Conservation (phyloP, 2,888 invertebrate genomes). For the Agonopterix alstromeriana region DNA sequence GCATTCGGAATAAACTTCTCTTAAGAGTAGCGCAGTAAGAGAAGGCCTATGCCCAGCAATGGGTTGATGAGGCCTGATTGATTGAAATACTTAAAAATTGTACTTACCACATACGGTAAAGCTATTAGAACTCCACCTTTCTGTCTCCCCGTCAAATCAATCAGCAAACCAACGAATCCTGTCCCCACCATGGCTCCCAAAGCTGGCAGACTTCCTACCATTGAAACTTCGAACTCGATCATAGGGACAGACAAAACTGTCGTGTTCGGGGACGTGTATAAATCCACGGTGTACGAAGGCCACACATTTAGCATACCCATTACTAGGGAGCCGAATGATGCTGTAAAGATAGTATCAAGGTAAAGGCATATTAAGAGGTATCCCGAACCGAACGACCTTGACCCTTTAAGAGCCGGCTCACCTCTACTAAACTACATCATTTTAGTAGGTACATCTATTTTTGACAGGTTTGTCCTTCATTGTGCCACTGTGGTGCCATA, state of each 20-base stretch:
- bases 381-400: no score
- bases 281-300: conserved; percentile 74
- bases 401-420: no score
- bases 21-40: no score
- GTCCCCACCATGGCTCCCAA: conserved; percentile 71
- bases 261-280: conserved; percentile 48
- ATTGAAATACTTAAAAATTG: not conserved
- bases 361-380: no score
- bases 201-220: conserved; percentile 74
- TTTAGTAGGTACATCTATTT: no score
- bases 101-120: conserved; percentile 65
- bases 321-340: conserved; percentile 35
- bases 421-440: no score
- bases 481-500: no score
- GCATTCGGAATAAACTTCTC: no score
- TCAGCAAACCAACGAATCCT: conserved; percentile 54
- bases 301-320: conserved; percentile 68
- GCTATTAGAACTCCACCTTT: conserved; percentile 66
- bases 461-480: no score
- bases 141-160: conserved; percentile 73
- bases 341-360: conserved; percentile 23
- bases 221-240: conserved; percentile 61
- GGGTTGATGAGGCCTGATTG: no score
- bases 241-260: conserved; percentile 60
- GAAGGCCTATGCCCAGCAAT: no score